Percentiles rank a stretch among this genome's conserved stretches.
phyloP scores from a whole-genome alignment of 2,797 vertebrate species.

The Sciurus carolinensis region DNA sequence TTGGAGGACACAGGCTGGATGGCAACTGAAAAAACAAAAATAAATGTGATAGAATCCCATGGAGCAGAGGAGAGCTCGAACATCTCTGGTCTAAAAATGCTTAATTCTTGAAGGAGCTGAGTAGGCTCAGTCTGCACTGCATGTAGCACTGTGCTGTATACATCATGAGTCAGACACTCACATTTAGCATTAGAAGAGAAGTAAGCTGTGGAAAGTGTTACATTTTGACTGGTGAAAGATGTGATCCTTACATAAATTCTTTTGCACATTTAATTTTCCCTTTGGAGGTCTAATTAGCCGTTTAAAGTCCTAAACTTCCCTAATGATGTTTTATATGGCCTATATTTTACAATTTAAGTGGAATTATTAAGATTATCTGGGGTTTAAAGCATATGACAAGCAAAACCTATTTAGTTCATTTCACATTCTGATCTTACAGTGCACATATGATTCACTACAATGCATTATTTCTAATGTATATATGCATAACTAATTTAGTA shows the following conservation, averaged over 20 bases:
- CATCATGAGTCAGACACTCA: neutral
- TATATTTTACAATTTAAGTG: neutral
- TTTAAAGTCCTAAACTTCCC: neutral
- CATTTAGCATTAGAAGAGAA: neutral
- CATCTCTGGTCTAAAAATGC: neutral
- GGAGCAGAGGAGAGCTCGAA: neutral
- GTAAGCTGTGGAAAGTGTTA: neutral
- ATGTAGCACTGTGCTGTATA: neutral
- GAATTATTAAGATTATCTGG: neutral
- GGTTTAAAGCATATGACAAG: neutral
- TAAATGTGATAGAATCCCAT: no score
- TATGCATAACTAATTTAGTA: neutral
- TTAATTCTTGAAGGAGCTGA: neutral
- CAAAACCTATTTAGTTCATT: neutral
- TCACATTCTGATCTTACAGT: neutral
- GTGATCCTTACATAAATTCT: neutral
- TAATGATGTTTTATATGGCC: neutral
- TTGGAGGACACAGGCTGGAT: neutral
- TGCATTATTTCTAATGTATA: neutral
- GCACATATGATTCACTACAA: neutral
- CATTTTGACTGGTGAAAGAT: neutral
- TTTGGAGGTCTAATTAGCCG: neutral
- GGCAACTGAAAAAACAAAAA: neutral
- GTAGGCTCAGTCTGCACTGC: fast-evolving
- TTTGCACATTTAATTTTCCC: neutral